Base-by-base conservation (phyloP, 92 coral and sea anemone species). In the Epizoanthus stellaris region DNA sequence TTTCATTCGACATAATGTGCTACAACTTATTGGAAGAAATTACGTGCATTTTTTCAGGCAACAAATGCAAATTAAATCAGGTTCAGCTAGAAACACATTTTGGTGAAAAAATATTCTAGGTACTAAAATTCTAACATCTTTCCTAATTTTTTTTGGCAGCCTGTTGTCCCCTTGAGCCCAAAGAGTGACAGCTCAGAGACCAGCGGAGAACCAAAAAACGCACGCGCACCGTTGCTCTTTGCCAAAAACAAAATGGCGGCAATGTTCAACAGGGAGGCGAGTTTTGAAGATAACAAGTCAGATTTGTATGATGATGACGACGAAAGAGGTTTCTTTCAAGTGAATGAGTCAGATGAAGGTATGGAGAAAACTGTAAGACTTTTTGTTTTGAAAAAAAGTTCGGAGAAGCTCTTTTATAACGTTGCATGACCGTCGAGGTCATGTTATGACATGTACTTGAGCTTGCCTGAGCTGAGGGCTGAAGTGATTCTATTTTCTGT, bases 271-370 rank as follows among this genome's bases (percentile, higher is more conserved):
- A 91, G 95, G 65, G 98, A 94, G 61, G 91, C 95, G 85, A 94
- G 98, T 83, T 94, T 92, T 85, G 99, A 97, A 20, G 99, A 97
- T 70, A 97, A 90, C 66, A 92, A 93, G 60, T 91, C 99, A 5
- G 99, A 97, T 75, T 82, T 97, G 77, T 92, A 90, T 58, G 98
- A 95, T 83, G 99, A 95, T 54, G 99, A 97, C 47, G 98, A 94
- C 54, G 87, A 68, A 53, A 87, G 98, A 81, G 99, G 96, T 66
- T 97, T 95, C 66, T 94, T 97, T 67, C 98, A 92, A 63, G 93
- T 91, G 84, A 95, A 91, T 34, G 99, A 95, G 66, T 97, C 99
- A 21, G 99, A 97, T 47, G 99, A 97, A 94, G 99, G 99, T 97
- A 90, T 81, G 61, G 52, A 34, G 47, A 13, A 58, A 12, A 63